Evolutionary conservation across 2,888 invertebrate species (phyloP).

Genomic region (Metallyticus violacea): DNA sequence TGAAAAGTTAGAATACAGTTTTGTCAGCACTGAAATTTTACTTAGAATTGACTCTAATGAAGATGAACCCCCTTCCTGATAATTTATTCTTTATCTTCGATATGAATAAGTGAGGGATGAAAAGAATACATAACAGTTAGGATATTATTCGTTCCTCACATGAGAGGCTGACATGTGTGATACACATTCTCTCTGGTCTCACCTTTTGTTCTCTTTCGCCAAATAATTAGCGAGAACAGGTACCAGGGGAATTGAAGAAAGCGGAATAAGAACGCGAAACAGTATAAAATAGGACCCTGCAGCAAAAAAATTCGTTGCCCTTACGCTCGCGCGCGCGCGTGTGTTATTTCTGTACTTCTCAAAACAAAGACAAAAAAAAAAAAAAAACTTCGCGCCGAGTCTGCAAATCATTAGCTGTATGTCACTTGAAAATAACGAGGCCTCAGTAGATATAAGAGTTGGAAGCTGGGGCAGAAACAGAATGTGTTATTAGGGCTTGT

Average conservation of each 20-base stretch:
- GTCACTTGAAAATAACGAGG: conserved; percentile 24
- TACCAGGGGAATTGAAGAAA: not conserved
- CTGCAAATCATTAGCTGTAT: conserved; percentile 19
- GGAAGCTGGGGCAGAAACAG: conserved; percentile 7
- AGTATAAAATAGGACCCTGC: not conserved
- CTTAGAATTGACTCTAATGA: too few species aligned
- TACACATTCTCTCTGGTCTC: not conserved
- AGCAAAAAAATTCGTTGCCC: not conserved
- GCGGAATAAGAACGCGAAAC: not conserved
- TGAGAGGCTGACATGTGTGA: not conserved
- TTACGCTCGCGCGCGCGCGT: not conserved
- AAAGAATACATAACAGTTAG: not conserved
- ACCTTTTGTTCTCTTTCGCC: not conserved
- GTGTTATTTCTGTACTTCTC: not conserved
- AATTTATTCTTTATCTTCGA: not conserved
- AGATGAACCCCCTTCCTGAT: too few species aligned
- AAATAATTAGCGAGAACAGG: not conserved
- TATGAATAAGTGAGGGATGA: not conserved
- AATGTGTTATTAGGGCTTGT: conserved; percentile 6
- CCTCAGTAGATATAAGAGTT: not conserved
- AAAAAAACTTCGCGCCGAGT: not conserved
- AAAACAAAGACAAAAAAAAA: not conserved
- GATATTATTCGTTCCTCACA: not conserved
- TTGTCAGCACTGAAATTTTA: too few species aligned
- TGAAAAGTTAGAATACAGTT: too few species aligned